Conservation (phyloP, 2,888 invertebrate genomes). For the Rhaphigaster nebulosa region DNA sequence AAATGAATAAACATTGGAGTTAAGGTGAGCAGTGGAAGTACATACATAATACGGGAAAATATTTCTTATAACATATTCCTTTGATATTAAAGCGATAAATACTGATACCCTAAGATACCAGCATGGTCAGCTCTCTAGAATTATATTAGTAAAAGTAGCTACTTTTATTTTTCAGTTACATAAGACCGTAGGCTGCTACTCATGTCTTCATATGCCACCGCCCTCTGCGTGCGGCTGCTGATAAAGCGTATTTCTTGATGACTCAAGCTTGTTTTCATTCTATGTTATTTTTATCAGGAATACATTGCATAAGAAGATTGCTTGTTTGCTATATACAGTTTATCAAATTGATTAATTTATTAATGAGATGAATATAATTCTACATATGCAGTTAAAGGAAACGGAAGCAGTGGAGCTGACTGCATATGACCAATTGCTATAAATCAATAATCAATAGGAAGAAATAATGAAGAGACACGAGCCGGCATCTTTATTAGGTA, state of each 20-base stretch:
- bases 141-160: not conserved
- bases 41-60: too few relatives aligned
- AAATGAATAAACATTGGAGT: too few relatives aligned
- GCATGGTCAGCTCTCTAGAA: not conserved
- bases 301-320: not conserved
- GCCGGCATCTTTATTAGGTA: constrained; percentile 35
- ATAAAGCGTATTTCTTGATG: not conserved
- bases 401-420: not conserved
- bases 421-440: not conserved
- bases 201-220: constrained; percentile 12
- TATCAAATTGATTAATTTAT: not conserved
- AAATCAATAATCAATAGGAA: constrained; percentile 27
- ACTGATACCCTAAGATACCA: not conserved
- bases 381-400: not conserved
- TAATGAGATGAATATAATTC: not conserved
- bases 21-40: too few relatives aligned
- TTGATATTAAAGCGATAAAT: not conserved
- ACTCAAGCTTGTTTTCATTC: not conserved
- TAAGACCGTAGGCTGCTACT: not conserved
- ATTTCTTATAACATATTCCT: not conserved
- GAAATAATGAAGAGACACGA: constrained; percentile 7
- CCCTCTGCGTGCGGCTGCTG: not conserved
- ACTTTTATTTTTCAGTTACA: constrained; percentile 28
- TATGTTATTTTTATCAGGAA: not conserved
- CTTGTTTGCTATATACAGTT: not conserved